A percentile compares a stretch with the other conserved stretches of the same genome.
These are phyloP conservation scores for Incurvaria masculella DNA, from an alignment of 2,888 invertebrate genomes.

Conservation along the genomic window DNA sequence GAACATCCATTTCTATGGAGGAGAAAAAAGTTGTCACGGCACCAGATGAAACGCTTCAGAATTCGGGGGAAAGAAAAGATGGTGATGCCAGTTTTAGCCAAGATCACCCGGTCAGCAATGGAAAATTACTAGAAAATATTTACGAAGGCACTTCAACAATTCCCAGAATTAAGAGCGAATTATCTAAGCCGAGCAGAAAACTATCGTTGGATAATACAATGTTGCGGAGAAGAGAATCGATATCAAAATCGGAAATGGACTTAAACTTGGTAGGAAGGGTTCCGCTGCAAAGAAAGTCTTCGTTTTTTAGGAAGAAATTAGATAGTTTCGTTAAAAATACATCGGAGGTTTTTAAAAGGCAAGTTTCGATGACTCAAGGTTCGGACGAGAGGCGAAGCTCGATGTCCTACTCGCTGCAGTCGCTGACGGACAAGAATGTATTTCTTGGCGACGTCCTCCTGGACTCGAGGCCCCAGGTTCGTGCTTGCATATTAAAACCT, in stretches of 20 bases:
- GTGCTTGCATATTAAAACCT: neutral
- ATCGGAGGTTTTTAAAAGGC: constrained; percentile 40
- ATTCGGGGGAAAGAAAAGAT: no score
- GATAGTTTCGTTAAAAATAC: constrained; percentile 46
- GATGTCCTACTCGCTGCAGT: constrained; percentile 40
- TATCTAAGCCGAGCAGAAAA: constrained; percentile 28
- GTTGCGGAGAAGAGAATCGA: constrained; percentile 29
- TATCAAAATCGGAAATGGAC: constrained; percentile 45
- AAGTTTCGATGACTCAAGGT: constrained; percentile 26
- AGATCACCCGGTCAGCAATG: no score
- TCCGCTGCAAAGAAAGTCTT: constrained; percentile 43
- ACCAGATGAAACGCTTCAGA: no score
- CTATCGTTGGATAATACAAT: constrained; percentile 41
- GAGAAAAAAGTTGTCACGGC: no score
- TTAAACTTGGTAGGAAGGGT: constrained; percentile 41
- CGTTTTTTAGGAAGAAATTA: constrained; percentile 46
- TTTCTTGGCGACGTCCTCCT: neutral
- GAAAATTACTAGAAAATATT: neutral
- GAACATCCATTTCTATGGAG: no score
- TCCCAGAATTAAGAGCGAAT: neutral
- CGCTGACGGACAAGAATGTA: constrained; percentile 27
- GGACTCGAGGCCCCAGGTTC: neutral
- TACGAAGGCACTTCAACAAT: neutral
- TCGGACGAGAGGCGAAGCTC: constrained; percentile 29
- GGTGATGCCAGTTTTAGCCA: no score